Conservation (phyloP, 2,888 invertebrate genomes). For the Archips xylosteana region DNA sequence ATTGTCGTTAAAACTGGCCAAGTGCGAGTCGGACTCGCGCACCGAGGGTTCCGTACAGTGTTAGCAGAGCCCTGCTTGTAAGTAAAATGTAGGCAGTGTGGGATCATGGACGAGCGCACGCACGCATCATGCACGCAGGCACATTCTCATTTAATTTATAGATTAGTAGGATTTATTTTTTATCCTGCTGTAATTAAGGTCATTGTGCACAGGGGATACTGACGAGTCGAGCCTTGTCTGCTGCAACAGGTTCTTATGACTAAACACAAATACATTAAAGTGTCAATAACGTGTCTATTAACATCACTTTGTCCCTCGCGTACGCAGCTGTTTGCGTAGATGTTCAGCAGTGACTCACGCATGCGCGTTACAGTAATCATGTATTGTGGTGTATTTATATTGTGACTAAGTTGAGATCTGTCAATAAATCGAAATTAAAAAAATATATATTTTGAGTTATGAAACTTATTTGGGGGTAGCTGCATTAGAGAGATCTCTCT, state of each 20-base stretch:
- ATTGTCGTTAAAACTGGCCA: too few species aligned
- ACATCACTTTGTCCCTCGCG: background rate
- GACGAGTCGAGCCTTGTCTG: background rate
- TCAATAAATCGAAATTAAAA: slow-evolving; percentile 12
- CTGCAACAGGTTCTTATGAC: slow-evolving; percentile 15
- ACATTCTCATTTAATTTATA: too few species aligned
- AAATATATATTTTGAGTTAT: too few species aligned
- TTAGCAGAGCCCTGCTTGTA: too few species aligned
- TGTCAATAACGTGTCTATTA: slow-evolving; percentile 18
- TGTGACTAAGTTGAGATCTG: slow-evolving; percentile 21
- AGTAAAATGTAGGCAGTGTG: too few species aligned
- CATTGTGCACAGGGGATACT: background rate
- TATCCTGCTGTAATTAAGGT: background rate
- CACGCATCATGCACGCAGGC: too few species aligned
- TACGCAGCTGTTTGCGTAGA: slow-evolving; percentile 25
- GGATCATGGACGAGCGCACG: too few species aligned
- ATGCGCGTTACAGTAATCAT: slow-evolving; percentile 19
- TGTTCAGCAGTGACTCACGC: slow-evolving; percentile 21
- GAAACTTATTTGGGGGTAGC: too few species aligned
- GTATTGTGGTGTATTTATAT: slow-evolving; percentile 26
- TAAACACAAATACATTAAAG: background rate
- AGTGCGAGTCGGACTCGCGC: too few species aligned
- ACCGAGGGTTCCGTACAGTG: too few species aligned
- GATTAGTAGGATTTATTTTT: too few species aligned
- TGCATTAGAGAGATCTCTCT: too few species aligned